Percentiles rank a stretch among this genome's conserved stretches.
These are phyloP conservation scores for Norana najaformis DNA, from an alignment of 2,888 invertebrate species.

Conservation along the genomic window DNA sequence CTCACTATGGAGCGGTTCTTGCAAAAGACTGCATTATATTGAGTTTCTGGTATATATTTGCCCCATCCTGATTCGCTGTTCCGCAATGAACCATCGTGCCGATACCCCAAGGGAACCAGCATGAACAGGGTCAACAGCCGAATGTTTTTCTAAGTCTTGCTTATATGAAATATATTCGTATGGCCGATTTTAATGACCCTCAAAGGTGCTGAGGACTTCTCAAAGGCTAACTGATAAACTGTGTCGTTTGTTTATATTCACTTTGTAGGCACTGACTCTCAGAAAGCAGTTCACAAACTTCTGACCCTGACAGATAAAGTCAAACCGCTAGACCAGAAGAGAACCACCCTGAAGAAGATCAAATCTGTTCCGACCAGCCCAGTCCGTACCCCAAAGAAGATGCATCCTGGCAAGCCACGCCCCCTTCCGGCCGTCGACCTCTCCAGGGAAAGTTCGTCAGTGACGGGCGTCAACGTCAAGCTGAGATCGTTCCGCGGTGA, in stretches of 20 bases:
- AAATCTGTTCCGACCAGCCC: neutral
- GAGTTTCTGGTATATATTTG: too few relatives aligned
- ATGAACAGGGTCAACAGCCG: too few relatives aligned
- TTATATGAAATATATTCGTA: too few relatives aligned
- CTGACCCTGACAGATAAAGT: slow-evolving; percentile 73
- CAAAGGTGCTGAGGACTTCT: too few relatives aligned
- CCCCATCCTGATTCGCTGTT: too few relatives aligned
- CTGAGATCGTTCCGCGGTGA: neutral
- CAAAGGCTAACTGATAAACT: too few relatives aligned
- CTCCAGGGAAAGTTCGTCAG: slow-evolving; percentile 2
- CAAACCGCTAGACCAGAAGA: slow-evolving; percentile 21
- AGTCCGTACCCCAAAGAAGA: neutral
- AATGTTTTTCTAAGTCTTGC: too few relatives aligned
- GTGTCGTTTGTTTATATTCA: neutral
- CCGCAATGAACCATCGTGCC: too few relatives aligned
- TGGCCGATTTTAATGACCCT: too few relatives aligned
- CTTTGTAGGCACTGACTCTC: slow-evolving; percentile 83
- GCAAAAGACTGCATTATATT: too few relatives aligned
- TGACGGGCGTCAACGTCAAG: slow-evolving; percentile 10
- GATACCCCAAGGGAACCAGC: too few relatives aligned
- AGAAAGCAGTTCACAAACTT: slow-evolving; percentile 93
- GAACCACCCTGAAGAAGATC: neutral
- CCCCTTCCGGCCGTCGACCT: slow-evolving; percentile 20
- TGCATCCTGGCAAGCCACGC: neutral
- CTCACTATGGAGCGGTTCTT: too few relatives aligned